These are phyloP conservation scores for Tapera naevia DNA, from an alignment of 2,797 vertebrate genomes.

Conservation along the genomic window DNA sequence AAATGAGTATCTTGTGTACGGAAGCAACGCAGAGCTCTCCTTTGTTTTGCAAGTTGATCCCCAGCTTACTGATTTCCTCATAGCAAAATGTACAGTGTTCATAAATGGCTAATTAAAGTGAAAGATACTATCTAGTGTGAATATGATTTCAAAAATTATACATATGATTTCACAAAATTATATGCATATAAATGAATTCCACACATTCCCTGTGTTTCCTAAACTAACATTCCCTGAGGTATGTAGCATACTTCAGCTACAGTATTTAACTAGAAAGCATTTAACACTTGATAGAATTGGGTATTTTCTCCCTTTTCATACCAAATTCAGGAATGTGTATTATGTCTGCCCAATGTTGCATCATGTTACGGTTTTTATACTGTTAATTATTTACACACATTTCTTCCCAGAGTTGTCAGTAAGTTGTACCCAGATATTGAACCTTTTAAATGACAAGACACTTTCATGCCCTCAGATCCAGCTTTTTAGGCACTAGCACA, in stretches of 20 bases:
- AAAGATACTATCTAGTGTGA: neutral
- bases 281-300: neutral
- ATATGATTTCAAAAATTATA: neutral
- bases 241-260: neutral
- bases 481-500: neutral
- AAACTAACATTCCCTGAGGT: neutral
- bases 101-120: neutral
- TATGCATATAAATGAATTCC: neutral
- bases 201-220: neutral
- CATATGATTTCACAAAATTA: neutral
- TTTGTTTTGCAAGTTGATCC: neutral
- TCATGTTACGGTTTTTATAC: neutral
- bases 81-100: neutral
- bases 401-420: neutral
- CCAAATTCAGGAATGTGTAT: neutral
- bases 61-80: fast-evolving
- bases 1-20: fast-evolving
- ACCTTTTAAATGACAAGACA: neutral
- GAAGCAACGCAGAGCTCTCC: neutral
- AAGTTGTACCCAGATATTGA: neutral
- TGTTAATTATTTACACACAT: neutral
- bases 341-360: neutral
- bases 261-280: neutral
- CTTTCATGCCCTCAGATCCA: neutral
- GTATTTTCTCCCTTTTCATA: neutral